Percentiles rank a stretch among this genome's conserved stretches.
Evolutionary conservation across 2,797 vertebrate genomes (phyloP).

Genomic region (Periparus ater): DNA sequence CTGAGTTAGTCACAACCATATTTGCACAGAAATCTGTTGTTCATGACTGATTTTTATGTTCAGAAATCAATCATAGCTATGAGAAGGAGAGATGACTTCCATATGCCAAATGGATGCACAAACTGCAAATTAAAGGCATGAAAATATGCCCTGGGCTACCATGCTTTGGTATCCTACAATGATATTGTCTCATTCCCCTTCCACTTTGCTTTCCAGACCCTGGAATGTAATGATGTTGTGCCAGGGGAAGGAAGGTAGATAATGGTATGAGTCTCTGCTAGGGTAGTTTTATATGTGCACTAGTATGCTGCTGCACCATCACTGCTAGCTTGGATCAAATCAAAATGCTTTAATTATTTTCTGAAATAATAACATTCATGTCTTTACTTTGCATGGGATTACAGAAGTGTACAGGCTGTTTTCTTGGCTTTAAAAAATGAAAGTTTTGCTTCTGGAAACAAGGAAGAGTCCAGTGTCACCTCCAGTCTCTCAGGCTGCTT

Average conservation of each 20-base stretch:
- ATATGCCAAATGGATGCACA: background rate
- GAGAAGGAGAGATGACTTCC: background rate
- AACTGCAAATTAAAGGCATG: constrained; percentile 17
- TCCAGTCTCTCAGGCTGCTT: background rate
- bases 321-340: background rate
- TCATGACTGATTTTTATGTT: constrained; percentile 33
- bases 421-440: background rate
- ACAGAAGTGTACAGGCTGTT: background rate
- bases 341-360: background rate
- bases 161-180: background rate
- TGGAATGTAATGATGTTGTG: background rate
- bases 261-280: background rate
- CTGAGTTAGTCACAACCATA: background rate
- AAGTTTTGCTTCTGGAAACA: background rate
- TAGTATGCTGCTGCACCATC: background rate
- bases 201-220: background rate
- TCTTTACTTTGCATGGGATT: background rate
- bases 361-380: background rate
- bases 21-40: constrained; percentile 26
- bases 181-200: background rate
- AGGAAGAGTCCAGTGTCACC: background rate
- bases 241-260: background rate
- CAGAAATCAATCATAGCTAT: constrained; percentile 14
- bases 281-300: background rate
- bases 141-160: background rate